These are phyloP conservation scores for Macropis europaea DNA, from an alignment of 2,888 invertebrate genomes.

Conservation along the genomic window DNA sequence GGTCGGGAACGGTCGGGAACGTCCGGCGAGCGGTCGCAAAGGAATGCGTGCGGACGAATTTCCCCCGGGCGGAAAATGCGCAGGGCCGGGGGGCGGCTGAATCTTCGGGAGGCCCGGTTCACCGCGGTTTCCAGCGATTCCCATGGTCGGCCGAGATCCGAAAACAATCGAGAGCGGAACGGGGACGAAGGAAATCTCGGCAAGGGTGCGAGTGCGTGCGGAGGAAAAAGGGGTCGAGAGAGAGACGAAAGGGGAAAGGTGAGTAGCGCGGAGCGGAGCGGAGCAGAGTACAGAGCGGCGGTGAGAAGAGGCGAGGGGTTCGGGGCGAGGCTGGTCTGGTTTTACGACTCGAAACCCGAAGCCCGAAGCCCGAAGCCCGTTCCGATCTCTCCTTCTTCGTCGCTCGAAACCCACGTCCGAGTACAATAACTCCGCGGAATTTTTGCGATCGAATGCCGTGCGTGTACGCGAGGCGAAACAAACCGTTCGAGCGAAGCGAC, in stretches of 20 bases:
- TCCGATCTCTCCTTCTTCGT: slow-evolving; percentile 10
- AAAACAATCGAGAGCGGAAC: slow-evolving; percentile 54
- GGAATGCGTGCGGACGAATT: slow-evolving; percentile 18
- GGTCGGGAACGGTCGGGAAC: too few species aligned
- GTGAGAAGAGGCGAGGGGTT: slow-evolving; percentile 30
- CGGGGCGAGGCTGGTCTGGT: slow-evolving; percentile 59
- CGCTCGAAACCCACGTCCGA: slow-evolving; percentile 14
- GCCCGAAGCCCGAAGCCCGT: slow-evolving; percentile 62
- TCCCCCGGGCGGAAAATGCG: slow-evolving; percentile 10
- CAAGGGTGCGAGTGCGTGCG: slow-evolving; percentile 29
- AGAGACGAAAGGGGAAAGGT: too few species aligned
- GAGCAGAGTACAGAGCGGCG: slow-evolving; percentile 7
- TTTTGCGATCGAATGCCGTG: slow-evolving; percentile 57
- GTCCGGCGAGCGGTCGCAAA: too few species aligned
- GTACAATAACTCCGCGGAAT: slow-evolving; percentile 50
- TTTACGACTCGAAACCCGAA: slow-evolving; percentile 74
- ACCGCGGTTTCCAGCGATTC: slow-evolving; percentile 45
- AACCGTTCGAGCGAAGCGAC: slow-evolving; percentile 22
- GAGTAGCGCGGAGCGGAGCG: slow-evolving; percentile 32
- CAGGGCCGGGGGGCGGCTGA: slow-evolving; percentile 3
- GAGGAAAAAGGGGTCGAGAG: slow-evolving; percentile 23
- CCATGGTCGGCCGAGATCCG: slow-evolving; percentile 60
- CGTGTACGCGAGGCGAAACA: slow-evolving; percentile 61
- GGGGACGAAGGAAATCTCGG: slow-evolving; percentile 49
- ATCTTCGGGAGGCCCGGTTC: slow-evolving; percentile 21